Evolutionary conservation across 1,140 invertebrate species (phyloP), one percentile per base, ranked within the genome.

Genomic region (Bombus vancouverensis): DNA sequence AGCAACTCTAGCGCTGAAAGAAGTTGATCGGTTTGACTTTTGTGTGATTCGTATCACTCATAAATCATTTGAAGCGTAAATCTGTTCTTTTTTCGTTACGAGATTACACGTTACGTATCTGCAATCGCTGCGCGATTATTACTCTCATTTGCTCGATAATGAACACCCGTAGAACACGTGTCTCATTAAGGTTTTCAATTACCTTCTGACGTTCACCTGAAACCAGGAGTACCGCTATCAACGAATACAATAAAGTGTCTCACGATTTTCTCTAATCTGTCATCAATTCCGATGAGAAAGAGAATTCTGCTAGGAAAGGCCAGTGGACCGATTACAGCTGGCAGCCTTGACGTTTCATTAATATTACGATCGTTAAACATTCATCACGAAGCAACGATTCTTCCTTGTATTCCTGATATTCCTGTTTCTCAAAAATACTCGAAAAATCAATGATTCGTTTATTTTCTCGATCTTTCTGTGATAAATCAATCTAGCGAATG

Each of bases 251-350:
- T 53, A 32, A 59, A 44, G 5, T 70, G 37, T 84, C 82, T 25
- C 82, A 84, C 82, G 66, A 84, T 84, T 84, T 79, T 71, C 82
- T 71, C 28, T 77, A n/a, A 53, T 78, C 62, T 39, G 34, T 70
- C 53, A 59, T 37, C 65, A 79, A 78, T 59, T 66, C 15, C 53
- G 75, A 18, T 57, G 75, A 15, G 82, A 84, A 83, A 34, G n/a
- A 57, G 28, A 22, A 59, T n/a, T 71, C 75, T 59, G 59, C 53
- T 53, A 47, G 39, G 53, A 44, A 74, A 73, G 72, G 62, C 66
- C 73, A 39, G 72, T 83, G 81, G 73, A 76, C 73, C 81, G 72
- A 76, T 75, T 28, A 22, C 28, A 13, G 34, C 34, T 18, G 22
- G 53, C 39, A 65, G n/a, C 57, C 39, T 76, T 66, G 81, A 47